Evolutionary conservation across 2,113 vertebrate species (phyloP).

Genomic region (Xyrauchen texanus): DNA sequence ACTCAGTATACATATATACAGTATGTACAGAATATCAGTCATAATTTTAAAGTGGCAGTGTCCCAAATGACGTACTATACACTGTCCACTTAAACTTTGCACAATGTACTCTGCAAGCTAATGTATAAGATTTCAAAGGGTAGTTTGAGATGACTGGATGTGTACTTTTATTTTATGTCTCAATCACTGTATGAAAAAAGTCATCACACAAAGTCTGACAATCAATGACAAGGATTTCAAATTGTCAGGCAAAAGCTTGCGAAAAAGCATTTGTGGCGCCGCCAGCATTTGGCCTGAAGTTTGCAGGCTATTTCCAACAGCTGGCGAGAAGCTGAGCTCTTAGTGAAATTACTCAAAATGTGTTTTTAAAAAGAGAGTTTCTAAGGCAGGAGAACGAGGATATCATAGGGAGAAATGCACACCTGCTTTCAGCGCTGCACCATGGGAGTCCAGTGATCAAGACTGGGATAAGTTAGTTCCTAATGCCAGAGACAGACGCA

Average conservation of each 20-base stretch:
- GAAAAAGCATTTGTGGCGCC: background rate
- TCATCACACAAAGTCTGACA: background rate
- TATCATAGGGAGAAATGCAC: conserved; percentile 27
- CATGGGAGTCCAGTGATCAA: conserved; percentile 22
- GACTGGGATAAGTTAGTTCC: conserved; percentile 42
- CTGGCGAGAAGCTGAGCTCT: conserved; percentile 42
- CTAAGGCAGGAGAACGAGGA: conserved; percentile 21
- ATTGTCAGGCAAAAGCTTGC: conserved; percentile 8
- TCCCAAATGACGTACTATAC: too few species aligned
- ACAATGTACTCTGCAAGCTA: too few species aligned
- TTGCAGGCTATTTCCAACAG: conserved; percentile 37
- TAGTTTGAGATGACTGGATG: too few species aligned
- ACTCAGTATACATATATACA: too few species aligned
- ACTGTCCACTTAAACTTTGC: too few species aligned
- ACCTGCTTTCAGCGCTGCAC: conserved; percentile 30
- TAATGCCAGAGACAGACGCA: conserved; percentile 24
- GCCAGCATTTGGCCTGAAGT: conserved; percentile 22
- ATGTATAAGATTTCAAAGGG: too few species aligned
- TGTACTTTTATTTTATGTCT: background rate
- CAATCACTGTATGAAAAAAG: background rate
- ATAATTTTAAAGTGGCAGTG: background rate
- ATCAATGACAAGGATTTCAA: conserved; percentile 14
- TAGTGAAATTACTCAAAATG: conserved; percentile 47
- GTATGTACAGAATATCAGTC: background rate
- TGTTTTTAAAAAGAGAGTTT: conserved; percentile 41